phyloP scores from a whole-genome alignment of 2,113 vertebrate species.

The Thalassarche chlororhynchos region DNA sequence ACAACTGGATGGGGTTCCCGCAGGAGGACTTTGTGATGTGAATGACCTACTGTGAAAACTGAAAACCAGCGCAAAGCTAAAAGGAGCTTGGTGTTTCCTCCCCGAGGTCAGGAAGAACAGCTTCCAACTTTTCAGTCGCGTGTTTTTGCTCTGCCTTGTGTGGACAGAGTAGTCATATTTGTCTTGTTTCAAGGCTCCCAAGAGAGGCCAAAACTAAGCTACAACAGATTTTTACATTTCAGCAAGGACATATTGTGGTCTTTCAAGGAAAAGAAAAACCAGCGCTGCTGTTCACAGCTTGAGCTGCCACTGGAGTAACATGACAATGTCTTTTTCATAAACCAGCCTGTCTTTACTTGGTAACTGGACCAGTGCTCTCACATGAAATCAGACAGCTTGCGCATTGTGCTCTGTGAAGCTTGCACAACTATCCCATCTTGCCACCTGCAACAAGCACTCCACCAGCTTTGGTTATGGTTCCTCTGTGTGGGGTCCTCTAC shows the following conservation, averaged over 20 bases:
- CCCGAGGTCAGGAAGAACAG: neutral
- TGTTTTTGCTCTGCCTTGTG: neutral
- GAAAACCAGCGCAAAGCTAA: neutral
- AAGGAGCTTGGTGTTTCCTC: neutral
- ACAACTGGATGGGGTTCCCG: neutral
- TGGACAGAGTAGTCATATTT: neutral
- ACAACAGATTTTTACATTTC: conserved; percentile 19
- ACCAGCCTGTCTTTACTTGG: neutral
- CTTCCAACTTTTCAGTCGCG: neutral
- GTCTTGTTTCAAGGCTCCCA: neutral
- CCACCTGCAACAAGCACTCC: neutral
- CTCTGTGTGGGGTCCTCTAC: neutral
- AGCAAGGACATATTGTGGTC: neutral
- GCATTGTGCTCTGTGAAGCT: neutral
- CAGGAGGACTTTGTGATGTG: neutral
- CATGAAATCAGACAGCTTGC: neutral
- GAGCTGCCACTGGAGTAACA: neutral
- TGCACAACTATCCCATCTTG: neutral
- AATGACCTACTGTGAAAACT: neutral
- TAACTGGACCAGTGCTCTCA: neutral
- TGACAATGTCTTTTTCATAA: neutral
- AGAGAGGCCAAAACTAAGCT: neutral
- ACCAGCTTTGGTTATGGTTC: neutral
- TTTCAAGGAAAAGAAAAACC: neutral
- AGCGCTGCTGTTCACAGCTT: neutral